These are phyloP conservation scores for Luehdorfia chinensis DNA, from an alignment of 1,140 invertebrate species.

Conservation along the genomic window DNA sequence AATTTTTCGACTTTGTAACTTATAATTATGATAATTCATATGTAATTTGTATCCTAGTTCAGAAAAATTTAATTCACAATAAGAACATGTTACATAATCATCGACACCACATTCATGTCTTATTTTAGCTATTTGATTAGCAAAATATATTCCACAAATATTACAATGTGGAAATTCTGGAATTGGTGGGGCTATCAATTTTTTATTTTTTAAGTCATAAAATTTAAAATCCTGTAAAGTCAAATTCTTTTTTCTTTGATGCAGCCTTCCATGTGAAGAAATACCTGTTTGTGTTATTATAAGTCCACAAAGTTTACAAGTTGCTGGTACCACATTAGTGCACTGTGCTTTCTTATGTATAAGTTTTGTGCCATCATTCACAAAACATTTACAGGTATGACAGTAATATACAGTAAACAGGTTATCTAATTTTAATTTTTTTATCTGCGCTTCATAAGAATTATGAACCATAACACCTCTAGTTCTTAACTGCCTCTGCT, in stretches of 20 bases:
- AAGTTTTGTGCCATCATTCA: conserved; percentile 21
- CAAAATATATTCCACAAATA: conserved; percentile 38
- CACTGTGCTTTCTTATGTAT: conserved; percentile 35
- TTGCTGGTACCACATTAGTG: conserved; percentile 21
- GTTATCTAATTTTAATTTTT: background rate
- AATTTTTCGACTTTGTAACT: background rate
- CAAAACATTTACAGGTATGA: conserved; percentile 41
- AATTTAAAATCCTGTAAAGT: conserved; percentile 45
- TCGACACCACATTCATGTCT: conserved; percentile 35
- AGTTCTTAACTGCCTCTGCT: background rate
- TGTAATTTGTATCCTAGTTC: conserved; percentile 42
- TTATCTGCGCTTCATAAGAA: background rate
- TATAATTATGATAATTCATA: conserved; percentile 44
- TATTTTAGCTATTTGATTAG: conserved; percentile 27
- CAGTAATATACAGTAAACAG: conserved; percentile 33
- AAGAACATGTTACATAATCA: conserved; percentile 29
- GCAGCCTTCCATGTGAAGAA: conserved; percentile 30
- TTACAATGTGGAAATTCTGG: conserved; percentile 49
- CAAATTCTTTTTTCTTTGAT: conserved; percentile 28
- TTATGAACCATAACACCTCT: conserved; percentile 5
- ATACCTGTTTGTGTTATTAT: conserved; percentile 31
- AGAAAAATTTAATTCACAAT: conserved; percentile 39
- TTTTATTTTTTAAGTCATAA: conserved; percentile 33
- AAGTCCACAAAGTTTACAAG: conserved; percentile 51
- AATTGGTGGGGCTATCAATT: conserved; percentile 36